phyloP scores from a whole-genome alignment of 2,888 invertebrate species.

The Tipula vernalis region DNA sequence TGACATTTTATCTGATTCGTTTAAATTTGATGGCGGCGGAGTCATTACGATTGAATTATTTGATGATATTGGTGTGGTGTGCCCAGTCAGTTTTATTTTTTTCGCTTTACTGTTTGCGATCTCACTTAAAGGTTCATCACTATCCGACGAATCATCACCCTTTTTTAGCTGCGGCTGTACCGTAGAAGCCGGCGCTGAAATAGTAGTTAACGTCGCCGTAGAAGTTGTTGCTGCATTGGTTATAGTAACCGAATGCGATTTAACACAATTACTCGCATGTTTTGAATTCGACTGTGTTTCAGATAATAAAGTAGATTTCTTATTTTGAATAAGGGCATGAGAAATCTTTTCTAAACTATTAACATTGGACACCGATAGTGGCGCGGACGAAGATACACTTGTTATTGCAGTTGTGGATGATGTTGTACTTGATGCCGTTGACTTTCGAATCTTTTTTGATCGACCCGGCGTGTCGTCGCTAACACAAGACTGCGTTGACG shows the following conservation, averaged over 20 bases:
- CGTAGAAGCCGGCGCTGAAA: neutral
- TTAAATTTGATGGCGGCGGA: neutral
- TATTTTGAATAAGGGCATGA: neutral
- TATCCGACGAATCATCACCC: conserved; percentile 61
- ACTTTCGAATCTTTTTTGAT: conserved; percentile 32
- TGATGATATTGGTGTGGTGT: conserved; percentile 11
- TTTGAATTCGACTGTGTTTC: neutral
- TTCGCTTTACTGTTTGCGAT: conserved; percentile 37
- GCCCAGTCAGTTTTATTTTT: conserved; percentile 34
- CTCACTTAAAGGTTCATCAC: conserved; percentile 67
- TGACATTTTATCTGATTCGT: neutral
- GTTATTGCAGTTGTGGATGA: conserved; percentile 12
- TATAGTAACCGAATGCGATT: neutral
- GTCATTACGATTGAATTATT: neutral
- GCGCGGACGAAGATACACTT: conserved; percentile 14
- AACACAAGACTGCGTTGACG: conserved; percentile 50
- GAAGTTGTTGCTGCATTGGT: neutral
- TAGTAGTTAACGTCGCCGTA: neutral
- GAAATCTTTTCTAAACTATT: neutral
- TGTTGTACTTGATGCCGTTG: conserved; percentile 12
- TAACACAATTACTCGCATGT: neutral
- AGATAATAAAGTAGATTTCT: neutral
- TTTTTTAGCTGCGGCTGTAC: conserved; percentile 16
- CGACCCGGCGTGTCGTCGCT: conserved; percentile 39
- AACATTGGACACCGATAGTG: neutral